Conservation (phyloP, 2,888 invertebrate genomes). For the Lithodes maja region DNA sequence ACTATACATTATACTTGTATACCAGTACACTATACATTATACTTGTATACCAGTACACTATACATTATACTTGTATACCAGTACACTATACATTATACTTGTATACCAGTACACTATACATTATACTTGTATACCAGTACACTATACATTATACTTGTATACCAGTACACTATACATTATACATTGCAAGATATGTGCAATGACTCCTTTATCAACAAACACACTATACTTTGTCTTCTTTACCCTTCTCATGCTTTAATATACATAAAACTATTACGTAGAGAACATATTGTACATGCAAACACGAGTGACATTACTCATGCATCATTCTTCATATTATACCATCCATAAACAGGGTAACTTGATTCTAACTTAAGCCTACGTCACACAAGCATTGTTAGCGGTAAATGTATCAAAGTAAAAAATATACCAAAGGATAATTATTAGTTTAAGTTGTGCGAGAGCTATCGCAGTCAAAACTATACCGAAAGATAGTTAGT, state of each 20-base stretch:
- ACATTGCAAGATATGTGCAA: conserved; percentile 31
- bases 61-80: background rate
- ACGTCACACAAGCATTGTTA: too few species aligned
- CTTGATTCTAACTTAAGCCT: background rate
- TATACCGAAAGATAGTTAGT: too few species aligned
- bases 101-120: conserved; percentile 16
- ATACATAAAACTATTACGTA: background rate
- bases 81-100: too few species aligned
- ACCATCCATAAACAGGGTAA: conserved; percentile 4
- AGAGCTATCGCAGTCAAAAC: too few species aligned
- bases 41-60: conserved; percentile 3
- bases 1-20: conserved; percentile 29
- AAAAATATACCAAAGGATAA: too few species aligned
- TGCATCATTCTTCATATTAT: conserved; percentile 6
- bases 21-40: conserved; percentile 36
- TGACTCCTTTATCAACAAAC: conserved; percentile 20
- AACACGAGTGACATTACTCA: background rate
- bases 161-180: conserved; percentile 32
- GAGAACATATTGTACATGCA: conserved; percentile 16
- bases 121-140: conserved; percentile 3
- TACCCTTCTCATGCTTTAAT: conserved; percentile 19
- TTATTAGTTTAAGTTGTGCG: too few species aligned
- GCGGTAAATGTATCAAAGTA: too few species aligned
- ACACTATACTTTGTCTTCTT: background rate
- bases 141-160: too few species aligned